Percentiles rank a stretch among this genome's conserved stretches.
These are phyloP conservation scores for Heliocidaris tuberculata DNA, from an alignment of 35 echinoderm and acorn worm species.

Conservation along the genomic window DNA sequence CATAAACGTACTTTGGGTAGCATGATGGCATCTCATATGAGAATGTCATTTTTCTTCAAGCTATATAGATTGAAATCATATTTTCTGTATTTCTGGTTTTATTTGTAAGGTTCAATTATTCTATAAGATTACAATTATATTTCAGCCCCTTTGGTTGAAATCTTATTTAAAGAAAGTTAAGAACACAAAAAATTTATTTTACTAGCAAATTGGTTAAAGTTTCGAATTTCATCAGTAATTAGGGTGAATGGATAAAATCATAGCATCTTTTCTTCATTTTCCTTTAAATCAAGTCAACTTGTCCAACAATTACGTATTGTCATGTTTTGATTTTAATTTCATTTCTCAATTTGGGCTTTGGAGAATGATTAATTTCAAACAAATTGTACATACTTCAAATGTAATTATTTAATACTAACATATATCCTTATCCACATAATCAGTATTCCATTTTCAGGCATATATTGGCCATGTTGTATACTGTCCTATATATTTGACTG, in stretches of 20 bases:
- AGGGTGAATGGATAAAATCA: not conserved
- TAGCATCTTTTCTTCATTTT: not conserved
- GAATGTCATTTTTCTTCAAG: too few species aligned
- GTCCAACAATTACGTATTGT: not conserved
- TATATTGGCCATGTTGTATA: slow-evolving; percentile 5
- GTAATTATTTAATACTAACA: slow-evolving; percentile 31
- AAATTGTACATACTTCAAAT: not conserved
- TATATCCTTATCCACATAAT: not conserved
- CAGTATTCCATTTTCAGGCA: slow-evolving; percentile 16
- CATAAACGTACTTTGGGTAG: too few species aligned
- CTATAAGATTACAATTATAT: too few species aligned
- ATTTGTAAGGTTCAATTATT: too few species aligned
- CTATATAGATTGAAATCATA: too few species aligned
- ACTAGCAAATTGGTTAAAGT: too few species aligned
- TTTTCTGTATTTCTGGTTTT: too few species aligned
- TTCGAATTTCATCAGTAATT: too few species aligned
- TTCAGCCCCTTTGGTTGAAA: too few species aligned
- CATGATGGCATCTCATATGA: too few species aligned
- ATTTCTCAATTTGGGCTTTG: not conserved
- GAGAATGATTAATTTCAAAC: not conserved
- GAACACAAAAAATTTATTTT: too few species aligned
- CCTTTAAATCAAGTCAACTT: not conserved
- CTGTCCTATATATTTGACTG: slow-evolving; percentile 2
- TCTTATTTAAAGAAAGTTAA: too few species aligned
- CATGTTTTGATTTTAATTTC: not conserved